phyloP scores from a whole-genome alignment of 2,113 vertebrate species.

The Rhynchopsitta pachyrhyncha region DNA sequence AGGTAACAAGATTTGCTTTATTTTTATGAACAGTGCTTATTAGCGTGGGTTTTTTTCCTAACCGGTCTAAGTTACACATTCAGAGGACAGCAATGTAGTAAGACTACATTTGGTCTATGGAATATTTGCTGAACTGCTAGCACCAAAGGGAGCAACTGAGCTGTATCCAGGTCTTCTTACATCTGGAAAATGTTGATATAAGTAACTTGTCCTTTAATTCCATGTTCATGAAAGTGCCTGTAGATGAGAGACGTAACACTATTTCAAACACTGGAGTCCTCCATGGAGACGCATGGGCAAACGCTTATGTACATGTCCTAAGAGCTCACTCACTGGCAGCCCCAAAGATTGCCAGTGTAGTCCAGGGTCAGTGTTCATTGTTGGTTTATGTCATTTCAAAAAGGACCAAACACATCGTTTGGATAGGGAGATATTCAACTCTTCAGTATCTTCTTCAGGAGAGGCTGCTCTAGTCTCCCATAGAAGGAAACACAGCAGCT shows the following conservation, averaged over 20 bases:
- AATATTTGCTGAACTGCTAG: slow-evolving; percentile 65
- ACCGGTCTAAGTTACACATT: slow-evolving; percentile 65
- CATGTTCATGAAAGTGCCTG: slow-evolving; percentile 70
- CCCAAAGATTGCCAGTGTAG: neutral
- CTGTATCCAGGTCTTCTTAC: slow-evolving; percentile 20
- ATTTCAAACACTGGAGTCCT: slow-evolving; percentile 53
- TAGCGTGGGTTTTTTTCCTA: slow-evolving; percentile 31
- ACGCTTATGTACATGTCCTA: neutral
- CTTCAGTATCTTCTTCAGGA: slow-evolving; percentile 1
- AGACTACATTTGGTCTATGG: slow-evolving; percentile 61
- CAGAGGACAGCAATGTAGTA: slow-evolving; percentile 55
- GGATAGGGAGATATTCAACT: slow-evolving; percentile 5
- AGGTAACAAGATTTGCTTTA: slow-evolving; percentile 53
- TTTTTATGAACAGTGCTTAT: slow-evolving; percentile 55
- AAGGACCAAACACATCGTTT: neutral
- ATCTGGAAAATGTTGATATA: neutral
- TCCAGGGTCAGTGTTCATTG: neutral
- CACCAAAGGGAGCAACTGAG: slow-evolving; percentile 71
- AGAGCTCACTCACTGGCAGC: slow-evolving; percentile 22
- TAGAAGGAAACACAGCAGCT: slow-evolving; percentile 30
- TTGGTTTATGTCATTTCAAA: neutral
- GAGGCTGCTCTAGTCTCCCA: slow-evolving; percentile 12
- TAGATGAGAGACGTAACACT: slow-evolving; percentile 67
- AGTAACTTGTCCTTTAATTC: slow-evolving; percentile 35
- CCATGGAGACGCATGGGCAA: neutral